Evolutionary conservation across 2,113 vertebrate genomes (phyloP).

Genomic region (Mus spicilegus): DNA sequence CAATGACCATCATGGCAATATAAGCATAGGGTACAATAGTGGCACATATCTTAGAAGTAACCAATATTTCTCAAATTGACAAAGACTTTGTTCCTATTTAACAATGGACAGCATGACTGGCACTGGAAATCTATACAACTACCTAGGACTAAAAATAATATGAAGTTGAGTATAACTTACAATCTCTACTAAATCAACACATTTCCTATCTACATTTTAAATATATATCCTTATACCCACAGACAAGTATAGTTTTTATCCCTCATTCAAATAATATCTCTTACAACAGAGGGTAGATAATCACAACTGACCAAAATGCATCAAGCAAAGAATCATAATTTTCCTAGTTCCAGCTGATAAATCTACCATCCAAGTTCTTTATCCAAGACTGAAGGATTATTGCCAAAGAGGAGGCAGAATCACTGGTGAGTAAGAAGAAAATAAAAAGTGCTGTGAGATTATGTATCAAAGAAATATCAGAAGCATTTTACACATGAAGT

Average conservation of each 20-base stretch:
- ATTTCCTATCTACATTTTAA: background rate
- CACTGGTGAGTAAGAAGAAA: background rate
- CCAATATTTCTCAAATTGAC: background rate
- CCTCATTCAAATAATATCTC: background rate
- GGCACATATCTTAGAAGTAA: background rate
- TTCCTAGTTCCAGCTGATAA: background rate
- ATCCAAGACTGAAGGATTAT: background rate
- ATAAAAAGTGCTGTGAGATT: background rate
- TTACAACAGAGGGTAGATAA: background rate
- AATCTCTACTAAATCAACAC: background rate
- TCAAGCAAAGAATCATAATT: background rate
- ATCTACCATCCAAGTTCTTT: background rate
- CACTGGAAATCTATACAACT: background rate
- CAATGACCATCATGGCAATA: background rate
- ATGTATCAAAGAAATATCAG: background rate
- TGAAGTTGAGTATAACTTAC: background rate
- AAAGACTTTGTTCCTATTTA: background rate
- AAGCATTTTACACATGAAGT: background rate
- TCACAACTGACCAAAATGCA: background rate
- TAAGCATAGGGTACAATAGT: background rate
- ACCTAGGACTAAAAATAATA: background rate
- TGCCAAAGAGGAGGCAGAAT: background rate
- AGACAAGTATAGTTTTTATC: background rate
- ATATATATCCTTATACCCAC: background rate
- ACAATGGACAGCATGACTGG: background rate